phyloP scores from a whole-genome alignment of 2,113 vertebrate genomes.

The Trogon surrucura region DNA sequence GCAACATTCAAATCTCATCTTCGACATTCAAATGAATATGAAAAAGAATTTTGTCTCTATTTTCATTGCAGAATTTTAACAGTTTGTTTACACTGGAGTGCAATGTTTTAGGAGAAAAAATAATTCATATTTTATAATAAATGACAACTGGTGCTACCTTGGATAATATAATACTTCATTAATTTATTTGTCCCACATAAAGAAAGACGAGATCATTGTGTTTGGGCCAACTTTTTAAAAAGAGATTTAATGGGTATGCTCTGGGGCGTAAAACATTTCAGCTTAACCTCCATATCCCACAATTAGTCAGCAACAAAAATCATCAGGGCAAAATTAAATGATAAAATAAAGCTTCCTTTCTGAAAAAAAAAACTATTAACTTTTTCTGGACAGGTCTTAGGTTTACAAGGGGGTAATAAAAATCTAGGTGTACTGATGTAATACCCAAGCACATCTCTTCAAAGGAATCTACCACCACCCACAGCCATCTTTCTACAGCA shows the following conservation, averaged over 20 bases:
- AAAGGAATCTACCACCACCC: constrained; percentile 28
- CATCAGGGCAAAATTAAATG: constrained; percentile 67
- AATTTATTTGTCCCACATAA: background rate
- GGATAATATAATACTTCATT: background rate
- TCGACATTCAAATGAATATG: background rate
- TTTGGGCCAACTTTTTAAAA: background rate
- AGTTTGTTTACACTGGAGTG: background rate
- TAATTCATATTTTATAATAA: background rate
- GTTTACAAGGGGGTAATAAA: constrained; percentile 82
- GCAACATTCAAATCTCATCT: background rate
- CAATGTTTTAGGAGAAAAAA: background rate
- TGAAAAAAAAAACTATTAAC: constrained; percentile 55
- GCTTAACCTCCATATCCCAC: constrained; percentile 32
- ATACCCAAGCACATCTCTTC: constrained; percentile 61
- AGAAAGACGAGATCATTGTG: background rate
- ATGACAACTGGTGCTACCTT: background rate
- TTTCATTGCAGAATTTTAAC: background rate
- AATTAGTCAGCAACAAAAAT: constrained; percentile 69
- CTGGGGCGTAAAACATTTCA: constrained; percentile 48
- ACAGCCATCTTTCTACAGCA: background rate
- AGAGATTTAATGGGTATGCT: constrained; percentile 15
- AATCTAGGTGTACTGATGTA: constrained; percentile 48
- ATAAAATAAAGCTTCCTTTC: constrained; percentile 49
- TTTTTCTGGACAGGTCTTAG: constrained; percentile 77
- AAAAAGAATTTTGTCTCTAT: background rate